phyloP scores from a whole-genome alignment of 2,113 vertebrate genomes.

The Phaetusa simplex region DNA sequence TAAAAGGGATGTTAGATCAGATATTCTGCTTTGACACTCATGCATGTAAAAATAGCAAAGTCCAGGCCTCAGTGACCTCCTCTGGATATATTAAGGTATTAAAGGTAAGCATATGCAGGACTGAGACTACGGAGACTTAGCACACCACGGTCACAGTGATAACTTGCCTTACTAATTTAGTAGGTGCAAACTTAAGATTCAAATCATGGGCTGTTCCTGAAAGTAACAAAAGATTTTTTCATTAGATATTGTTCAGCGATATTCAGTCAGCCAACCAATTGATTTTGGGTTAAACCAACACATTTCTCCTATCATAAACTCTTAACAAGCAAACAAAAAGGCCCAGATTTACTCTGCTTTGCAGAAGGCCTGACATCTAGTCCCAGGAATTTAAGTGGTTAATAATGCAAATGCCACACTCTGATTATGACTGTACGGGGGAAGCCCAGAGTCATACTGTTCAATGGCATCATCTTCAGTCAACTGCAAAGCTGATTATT shows the following conservation, averaged over 20 bases:
- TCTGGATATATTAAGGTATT: background rate
- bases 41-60: background rate
- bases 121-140: background rate
- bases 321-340: background rate
- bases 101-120: background rate
- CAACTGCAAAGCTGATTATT: background rate
- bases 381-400: background rate
- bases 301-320: background rate
- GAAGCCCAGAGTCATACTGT: background rate
- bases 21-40: background rate
- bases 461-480: constrained; percentile 34
- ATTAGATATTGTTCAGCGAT: background rate
- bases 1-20: background rate
- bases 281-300: background rate
- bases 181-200: background rate
- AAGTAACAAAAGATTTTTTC: background rate
- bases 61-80: background rate
- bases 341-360: background rate
- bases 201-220: background rate
- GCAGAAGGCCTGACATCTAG: background rate
- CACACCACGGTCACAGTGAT: background rate
- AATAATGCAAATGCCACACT: background rate
- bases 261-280: background rate
- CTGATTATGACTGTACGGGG: background rate
- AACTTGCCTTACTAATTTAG: background rate